phyloP scores from a whole-genome alignment of 2,888 invertebrate species.

The Trachelus iudaicus region DNA sequence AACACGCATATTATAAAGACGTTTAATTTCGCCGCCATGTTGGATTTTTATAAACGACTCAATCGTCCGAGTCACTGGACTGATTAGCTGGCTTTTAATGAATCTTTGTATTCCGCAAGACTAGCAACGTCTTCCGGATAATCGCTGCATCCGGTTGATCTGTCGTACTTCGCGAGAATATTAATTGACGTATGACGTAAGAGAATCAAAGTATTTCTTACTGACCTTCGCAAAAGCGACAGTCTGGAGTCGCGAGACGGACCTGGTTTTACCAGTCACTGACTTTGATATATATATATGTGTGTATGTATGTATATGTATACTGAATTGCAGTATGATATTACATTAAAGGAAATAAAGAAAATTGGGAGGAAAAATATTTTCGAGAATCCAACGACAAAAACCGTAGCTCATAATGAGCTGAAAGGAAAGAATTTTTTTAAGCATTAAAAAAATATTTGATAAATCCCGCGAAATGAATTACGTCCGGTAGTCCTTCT shows the following conservation, averaged over 20 bases:
- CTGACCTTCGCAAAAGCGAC: neutral
- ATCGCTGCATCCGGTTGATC: neutral
- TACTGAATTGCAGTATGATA: neutral
- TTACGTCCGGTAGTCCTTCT: neutral
- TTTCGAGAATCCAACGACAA: too few species aligned
- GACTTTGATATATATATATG: neutral
- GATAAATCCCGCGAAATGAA: neutral
- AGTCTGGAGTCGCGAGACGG: neutral
- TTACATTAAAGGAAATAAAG: neutral
- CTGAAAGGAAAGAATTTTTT: neutral
- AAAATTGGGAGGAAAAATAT: conserved; percentile 32
- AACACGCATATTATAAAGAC: neutral
- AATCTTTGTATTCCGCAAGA: neutral
- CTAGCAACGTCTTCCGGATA: neutral
- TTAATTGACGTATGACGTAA: neutral
- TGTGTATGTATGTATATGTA: too few species aligned
- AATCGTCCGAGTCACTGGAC: neutral
- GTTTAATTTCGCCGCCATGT: neutral
- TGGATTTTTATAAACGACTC: neutral
- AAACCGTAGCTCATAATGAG: too few species aligned
- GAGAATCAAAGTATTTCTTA: conserved; percentile 1
- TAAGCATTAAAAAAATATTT: too few species aligned
- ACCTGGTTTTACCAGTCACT: conserved; percentile 2
- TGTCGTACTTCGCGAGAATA: neutral
- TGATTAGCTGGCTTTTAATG: too few species aligned